Evolutionary conservation across 2,113 vertebrate genomes (phyloP).

Genomic region (Mohoua ochrocephala): DNA sequence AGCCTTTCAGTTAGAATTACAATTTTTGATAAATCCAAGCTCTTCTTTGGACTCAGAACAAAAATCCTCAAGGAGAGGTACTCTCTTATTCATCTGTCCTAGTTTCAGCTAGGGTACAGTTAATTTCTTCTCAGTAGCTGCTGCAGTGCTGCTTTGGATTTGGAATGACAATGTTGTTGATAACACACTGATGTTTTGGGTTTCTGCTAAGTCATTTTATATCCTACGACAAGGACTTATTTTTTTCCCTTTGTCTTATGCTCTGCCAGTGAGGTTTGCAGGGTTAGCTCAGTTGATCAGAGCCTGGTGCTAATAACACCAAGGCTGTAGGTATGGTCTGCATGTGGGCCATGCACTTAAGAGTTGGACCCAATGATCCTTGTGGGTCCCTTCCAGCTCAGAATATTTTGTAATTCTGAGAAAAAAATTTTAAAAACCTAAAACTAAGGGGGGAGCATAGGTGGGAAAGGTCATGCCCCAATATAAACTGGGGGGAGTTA

Average conservation of each 20-base stretch:
- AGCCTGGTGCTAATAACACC: not conserved
- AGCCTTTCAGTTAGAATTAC: not conserved
- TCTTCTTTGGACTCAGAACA: not conserved
- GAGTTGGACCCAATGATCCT: accelerated
- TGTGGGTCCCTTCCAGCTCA: not conserved
- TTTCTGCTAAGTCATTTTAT: not conserved
- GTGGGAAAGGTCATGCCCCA: not conserved
- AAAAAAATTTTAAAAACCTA: no score
- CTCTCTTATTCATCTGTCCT: not conserved
- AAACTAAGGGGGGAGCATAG: accelerated
- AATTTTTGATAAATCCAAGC: not conserved
- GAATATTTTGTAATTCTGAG: not conserved
- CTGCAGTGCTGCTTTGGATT: not conserved
- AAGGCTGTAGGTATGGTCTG: not conserved
- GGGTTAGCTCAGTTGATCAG: not conserved
- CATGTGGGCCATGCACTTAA: not conserved
- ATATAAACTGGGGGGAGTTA: not conserved
- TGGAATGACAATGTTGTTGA: not conserved
- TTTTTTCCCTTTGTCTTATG: not conserved
- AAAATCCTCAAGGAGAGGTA: not conserved
- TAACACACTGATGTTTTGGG: not conserved
- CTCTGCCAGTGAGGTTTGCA: not conserved
- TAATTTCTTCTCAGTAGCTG: not conserved
- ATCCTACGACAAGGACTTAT: not conserved
- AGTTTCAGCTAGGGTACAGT: not conserved